Base-by-base conservation (phyloP, 2,888 invertebrate species). In the Notocelia uddmanniana region DNA sequence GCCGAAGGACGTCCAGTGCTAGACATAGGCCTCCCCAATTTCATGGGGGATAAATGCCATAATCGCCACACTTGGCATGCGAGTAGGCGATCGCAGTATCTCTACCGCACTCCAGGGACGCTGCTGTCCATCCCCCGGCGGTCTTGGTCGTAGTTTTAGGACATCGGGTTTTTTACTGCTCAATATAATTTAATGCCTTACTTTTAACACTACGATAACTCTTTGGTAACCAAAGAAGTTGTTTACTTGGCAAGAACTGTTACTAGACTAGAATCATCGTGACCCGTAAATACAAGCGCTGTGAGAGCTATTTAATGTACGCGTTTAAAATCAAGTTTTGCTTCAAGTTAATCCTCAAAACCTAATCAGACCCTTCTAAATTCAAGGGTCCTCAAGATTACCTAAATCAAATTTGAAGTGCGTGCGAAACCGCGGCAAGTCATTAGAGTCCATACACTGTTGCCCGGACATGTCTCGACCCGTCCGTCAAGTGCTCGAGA, bases 381-480 rank as follows among this genome's bases (percentile, higher is more conserved):
- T n/a, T 48, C n/a, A 13, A 63, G 64, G 37, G 21, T 37, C 52
- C 52, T 54, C 54, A 54, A 64, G 64, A 64, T 64, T 69, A 48
- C 69, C 55, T 48, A 55, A 62, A 48, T 62, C 69, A 63, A 62
- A 52, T 55, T 57, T 69, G 41, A 68, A 60, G 60, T 23, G 54
- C 37, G 45, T 54, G 60, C 31, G 41, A 54, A 31, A 37, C 57
- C 69, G 69, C 34, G 34, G 21, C 69, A 18, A n/a, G 71, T 60
- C 66, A 67, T 71, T 67, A 67, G 66, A 45, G 58, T 52, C 69
- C 58, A 54, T 45, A 71, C 34, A 54, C 66, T 71, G 64, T 66
- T 52, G 19, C 57, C 54, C 63, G 69, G 57, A 67, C 54, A 54
- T 58, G 59, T 71, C 71, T 45, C 71, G 66, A 71, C 71, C 66